Conservation (phyloP, 1,140 invertebrate genomes). For the Latrodectus geometricus region DNA sequence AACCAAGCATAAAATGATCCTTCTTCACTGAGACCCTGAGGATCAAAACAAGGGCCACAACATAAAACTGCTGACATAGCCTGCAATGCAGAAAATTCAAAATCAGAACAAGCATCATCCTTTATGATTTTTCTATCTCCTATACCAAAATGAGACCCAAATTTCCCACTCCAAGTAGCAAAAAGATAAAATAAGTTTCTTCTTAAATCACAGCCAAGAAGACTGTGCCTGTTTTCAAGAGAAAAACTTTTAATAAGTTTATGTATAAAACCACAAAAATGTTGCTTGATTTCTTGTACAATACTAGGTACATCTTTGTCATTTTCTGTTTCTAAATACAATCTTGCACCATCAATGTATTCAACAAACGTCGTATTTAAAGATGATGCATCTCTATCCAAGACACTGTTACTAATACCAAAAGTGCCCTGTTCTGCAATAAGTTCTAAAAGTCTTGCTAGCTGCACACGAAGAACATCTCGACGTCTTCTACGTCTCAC, state of each 20-base stretch:
- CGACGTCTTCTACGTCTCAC: conserved; percentile 87
- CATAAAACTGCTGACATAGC: conserved; percentile 95
- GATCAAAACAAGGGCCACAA: conserved; percentile 94
- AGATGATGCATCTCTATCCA: conserved; percentile 85
- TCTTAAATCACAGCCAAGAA: conserved; percentile 88
- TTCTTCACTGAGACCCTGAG: conserved; percentile 87
- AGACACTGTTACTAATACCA: conserved; percentile 83
- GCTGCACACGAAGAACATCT: conserved; percentile 90
- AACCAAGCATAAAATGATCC: conserved; percentile 91
- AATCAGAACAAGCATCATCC: conserved; percentile 66
- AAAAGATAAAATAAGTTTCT: conserved; percentile 91
- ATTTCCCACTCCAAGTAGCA: conserved; percentile 90
- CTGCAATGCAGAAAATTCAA: conserved; percentile 77
- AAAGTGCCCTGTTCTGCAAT: conserved; percentile 94
- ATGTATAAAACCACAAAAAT: conserved; percentile 93
- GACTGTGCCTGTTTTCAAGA: conserved; percentile 85
- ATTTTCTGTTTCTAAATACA: conserved; percentile 88
- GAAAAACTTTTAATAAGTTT: conserved; percentile 94
- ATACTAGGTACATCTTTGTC: conserved; percentile 82
- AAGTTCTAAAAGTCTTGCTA: conserved; percentile 90
- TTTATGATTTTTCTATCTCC: conserved; percentile 67
- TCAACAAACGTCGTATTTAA: conserved; percentile 91
- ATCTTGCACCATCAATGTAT: conserved; percentile 92
- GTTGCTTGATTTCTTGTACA: conserved; percentile 86
- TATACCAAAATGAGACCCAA: conserved; percentile 75